These are phyloP conservation scores for Siniperca undulata DNA, from an alignment of 2,797 vertebrate species.

Conservation along the genomic window DNA sequence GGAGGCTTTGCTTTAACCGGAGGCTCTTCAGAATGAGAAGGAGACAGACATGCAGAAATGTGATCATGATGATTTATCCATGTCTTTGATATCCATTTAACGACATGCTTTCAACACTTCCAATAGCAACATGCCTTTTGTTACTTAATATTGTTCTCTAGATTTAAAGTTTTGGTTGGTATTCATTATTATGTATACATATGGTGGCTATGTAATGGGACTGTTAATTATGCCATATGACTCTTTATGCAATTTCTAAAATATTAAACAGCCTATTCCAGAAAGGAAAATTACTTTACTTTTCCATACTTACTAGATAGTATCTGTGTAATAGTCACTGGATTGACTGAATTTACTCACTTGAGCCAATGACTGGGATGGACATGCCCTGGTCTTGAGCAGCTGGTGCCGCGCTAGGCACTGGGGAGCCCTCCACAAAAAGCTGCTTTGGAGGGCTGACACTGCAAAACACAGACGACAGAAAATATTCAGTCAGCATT, in stretches of 20 bases:
- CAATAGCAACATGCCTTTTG: not conserved
- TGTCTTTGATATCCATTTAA: not conserved
- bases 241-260: not conserved
- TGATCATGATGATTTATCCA: not conserved
- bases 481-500: not conserved
- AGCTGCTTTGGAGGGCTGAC: constrained; percentile 74
- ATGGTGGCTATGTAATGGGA: not conserved
- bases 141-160: not conserved
- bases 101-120: not conserved
- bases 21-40: constrained; percentile 76
- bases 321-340: not conserved
- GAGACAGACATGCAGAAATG: not conserved
- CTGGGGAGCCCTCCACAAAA: constrained; percentile 68
- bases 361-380: constrained; percentile 70
- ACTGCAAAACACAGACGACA: constrained; percentile 43
- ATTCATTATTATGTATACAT: not conserved
- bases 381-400: constrained; percentile 71
- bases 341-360: constrained; percentile 58
- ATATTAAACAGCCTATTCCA: not conserved
- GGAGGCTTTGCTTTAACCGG: constrained; percentile 73
- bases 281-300: not conserved
- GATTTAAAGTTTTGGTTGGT: not conserved
- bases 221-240: not conserved
- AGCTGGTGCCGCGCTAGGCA: not conserved
- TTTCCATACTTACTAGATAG: not conserved